Percentiles rank a stretch among this genome's conserved stretches.
These are phyloP conservation scores for Leptobrachium leishanense DNA, from an alignment of 2,113 vertebrate genomes.

Conservation along the genomic window DNA sequence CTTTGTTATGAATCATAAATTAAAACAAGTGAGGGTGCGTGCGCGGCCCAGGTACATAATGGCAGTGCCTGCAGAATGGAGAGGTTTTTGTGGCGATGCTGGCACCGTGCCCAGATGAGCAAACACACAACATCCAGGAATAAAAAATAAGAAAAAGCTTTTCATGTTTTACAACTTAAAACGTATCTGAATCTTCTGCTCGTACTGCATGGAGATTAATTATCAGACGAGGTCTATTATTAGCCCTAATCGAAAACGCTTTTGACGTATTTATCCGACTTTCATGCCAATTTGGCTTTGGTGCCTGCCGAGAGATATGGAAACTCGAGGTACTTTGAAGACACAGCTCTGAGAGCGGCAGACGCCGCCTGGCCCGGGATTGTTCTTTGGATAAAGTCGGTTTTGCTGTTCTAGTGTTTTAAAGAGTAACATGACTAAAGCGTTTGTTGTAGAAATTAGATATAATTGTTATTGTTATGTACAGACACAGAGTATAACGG, in stretches of 20 bases:
- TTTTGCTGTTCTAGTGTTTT: not conserved
- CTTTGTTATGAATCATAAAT: not conserved
- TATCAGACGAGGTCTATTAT: constrained; percentile 15
- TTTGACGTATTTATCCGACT: constrained; percentile 8
- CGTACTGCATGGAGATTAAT: constrained; percentile 6
- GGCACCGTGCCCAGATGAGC: constrained; percentile 43
- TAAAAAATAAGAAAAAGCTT: constrained; percentile 39
- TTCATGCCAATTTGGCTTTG: not conserved
- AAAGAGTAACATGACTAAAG: no score
- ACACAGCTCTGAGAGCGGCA: not conserved
- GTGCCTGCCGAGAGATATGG: not conserved
- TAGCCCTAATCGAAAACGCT: not conserved
- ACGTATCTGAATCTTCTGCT: constrained; percentile 15
- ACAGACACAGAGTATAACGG: no score
- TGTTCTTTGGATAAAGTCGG: not conserved
- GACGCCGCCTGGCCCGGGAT: not conserved
- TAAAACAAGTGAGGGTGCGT: constrained; percentile 46
- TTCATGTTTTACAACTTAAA: constrained; percentile 30
- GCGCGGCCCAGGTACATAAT: constrained; percentile 45
- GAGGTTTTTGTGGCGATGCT: constrained; percentile 37
- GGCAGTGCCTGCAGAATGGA: constrained; percentile 43
- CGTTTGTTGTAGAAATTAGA: no score
- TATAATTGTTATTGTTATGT: no score
- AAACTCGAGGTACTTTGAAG: not conserved
- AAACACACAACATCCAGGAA: constrained; percentile 20